A percentile compares a stretch with the other conserved stretches of the same genome.
phyloP scores from a whole-genome alignment of 2,797 vertebrate species.

The Semaprochilodus insignis region DNA sequence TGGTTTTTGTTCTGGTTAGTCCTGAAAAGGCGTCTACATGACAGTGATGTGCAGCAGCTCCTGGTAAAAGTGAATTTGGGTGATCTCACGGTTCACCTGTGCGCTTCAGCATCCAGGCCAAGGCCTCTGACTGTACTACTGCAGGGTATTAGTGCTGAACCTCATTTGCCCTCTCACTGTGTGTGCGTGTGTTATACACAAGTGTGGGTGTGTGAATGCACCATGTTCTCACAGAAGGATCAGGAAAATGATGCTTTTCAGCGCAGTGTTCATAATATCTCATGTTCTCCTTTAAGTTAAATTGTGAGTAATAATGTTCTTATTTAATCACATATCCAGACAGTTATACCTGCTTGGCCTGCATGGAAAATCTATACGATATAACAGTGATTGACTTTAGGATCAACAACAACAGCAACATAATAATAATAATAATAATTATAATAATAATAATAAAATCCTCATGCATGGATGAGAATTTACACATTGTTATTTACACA shows the following conservation, averaged over 20 bases:
- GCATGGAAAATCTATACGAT: background rate
- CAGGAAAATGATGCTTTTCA: no score
- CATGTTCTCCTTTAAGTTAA: no score
- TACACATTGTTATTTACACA: no score
- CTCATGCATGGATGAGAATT: no score
- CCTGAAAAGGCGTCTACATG: conserved; percentile 62
- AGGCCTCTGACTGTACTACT: conserved; percentile 42
- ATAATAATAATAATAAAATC: no score
- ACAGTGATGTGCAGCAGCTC: conserved; percentile 51
- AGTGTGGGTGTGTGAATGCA: conserved; percentile 36
- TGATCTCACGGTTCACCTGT: conserved; percentile 75
- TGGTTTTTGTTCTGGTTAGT: conserved; percentile 52
- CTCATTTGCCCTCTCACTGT: conserved; percentile 47
- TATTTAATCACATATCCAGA: background rate
- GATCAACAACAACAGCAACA: no score
- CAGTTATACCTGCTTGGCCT: background rate
- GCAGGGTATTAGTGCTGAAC: background rate
- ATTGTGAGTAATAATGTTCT: background rate
- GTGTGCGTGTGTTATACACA: conserved; percentile 62
- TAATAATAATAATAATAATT: no score
- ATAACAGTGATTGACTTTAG: no score
- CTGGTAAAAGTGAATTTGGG: background rate
- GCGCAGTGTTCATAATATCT: no score
- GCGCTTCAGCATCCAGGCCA: conserved; percentile 73
- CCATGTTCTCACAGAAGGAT: no score